Conservation (phyloP, 2,888 invertebrate genomes). For the Erebia palarica region DNA sequence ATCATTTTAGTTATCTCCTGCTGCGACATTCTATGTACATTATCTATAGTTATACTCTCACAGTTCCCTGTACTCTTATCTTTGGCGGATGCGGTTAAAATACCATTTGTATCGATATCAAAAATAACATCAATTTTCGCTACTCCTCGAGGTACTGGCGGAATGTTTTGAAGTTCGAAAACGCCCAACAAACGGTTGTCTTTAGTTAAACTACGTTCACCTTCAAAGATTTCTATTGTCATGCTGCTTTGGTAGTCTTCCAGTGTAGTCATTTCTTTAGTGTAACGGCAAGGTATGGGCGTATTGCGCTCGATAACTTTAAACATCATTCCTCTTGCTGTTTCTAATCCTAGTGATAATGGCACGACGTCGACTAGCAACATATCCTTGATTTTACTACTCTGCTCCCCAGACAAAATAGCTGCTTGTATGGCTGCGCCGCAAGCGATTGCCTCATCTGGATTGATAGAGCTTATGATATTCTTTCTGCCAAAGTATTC, state of each 20-base stretch:
- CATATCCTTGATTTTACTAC: constrained; percentile 52
- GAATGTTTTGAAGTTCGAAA: constrained; percentile 61
- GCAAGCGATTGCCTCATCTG: constrained; percentile 66
- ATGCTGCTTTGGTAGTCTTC: constrained; percentile 65
- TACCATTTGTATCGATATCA: constrained; percentile 59
- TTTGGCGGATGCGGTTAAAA: constrained; percentile 59
- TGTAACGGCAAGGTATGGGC: constrained; percentile 59
- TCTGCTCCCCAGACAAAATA: constrained; percentile 51
- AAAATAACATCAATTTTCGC: constrained; percentile 66
- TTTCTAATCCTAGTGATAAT: constrained; percentile 65
- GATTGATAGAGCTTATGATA: constrained; percentile 57
- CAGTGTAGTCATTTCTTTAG: constrained; percentile 63
- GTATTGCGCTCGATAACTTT: constrained; percentile 65
- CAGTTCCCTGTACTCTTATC: constrained; percentile 59
- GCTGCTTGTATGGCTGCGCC: constrained; percentile 72
- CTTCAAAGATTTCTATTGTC: constrained; percentile 70
- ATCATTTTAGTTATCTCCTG: constrained; percentile 60
- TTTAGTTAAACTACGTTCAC: constrained; percentile 62
- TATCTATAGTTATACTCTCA: constrained; percentile 55
- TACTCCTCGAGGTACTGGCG: constrained; percentile 63
- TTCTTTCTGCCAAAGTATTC: constrained; percentile 56
- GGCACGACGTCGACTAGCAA: constrained; percentile 64
- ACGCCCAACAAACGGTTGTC: constrained; percentile 65
- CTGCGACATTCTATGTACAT: constrained; percentile 55
- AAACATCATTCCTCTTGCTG: constrained; percentile 64